phyloP scores from a whole-genome alignment of 2,797 vertebrate species.

The Pelochelys cantorii region DNA sequence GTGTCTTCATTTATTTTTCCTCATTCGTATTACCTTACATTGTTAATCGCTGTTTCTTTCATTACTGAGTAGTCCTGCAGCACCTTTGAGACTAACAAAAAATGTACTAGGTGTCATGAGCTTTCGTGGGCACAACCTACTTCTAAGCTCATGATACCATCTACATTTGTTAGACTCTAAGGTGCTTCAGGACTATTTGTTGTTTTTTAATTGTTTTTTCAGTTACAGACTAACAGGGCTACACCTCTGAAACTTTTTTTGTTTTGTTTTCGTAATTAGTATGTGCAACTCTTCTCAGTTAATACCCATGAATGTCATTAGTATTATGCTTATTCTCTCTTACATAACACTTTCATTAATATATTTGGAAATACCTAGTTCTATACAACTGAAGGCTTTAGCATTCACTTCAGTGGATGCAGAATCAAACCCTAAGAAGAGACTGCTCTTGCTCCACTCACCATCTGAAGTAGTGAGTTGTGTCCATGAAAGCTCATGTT shows the following conservation, averaged over 20 bases:
- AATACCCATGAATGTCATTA: slow-evolving; percentile 54
- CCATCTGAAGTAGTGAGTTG: no score
- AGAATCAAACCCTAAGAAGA: background rate
- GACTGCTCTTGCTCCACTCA: background rate
- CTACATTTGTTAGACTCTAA: no score
- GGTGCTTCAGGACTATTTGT: no score
- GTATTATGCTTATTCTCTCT: background rate
- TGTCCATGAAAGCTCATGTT: no score
- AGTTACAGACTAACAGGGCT: no score
- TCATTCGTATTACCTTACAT: background rate
- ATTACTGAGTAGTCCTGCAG: no score
- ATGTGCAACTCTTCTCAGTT: slow-evolving; percentile 20
- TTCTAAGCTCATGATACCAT: no score
- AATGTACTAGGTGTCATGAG: no score
- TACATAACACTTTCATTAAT: slow-evolving; percentile 1
- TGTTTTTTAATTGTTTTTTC: no score
- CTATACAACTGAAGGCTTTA: background rate
- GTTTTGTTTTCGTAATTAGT: background rate
- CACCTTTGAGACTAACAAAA: no score
- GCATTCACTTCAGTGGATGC: slow-evolving; percentile 24
- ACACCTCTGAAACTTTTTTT: no score
- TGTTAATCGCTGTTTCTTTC: background rate
- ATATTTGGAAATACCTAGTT: background rate
- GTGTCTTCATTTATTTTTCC: background rate
- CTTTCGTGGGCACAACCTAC: no score